A percentile compares a stretch with the other conserved stretches of the same genome.
These are phyloP conservation scores for Scolopax bukidnonensis DNA, from an alignment of 2,797 vertebrate species.

Conservation along the genomic window DNA sequence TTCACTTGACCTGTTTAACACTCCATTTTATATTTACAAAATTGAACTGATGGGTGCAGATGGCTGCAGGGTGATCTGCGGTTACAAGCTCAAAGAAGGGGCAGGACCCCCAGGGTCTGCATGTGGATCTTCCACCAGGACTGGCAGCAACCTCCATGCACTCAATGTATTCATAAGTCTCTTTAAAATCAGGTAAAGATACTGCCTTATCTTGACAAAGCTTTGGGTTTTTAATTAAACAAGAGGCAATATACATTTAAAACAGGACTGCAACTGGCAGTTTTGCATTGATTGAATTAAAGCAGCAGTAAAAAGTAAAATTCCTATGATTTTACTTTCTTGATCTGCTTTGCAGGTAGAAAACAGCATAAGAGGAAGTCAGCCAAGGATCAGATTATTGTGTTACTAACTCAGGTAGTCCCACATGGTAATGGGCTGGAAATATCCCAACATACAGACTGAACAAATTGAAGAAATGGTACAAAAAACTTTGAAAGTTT, in stretches of 20 bases:
- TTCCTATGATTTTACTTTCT: neutral
- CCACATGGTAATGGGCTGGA: fast-evolving
- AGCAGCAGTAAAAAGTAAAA: neutral
- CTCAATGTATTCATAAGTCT: fast-evolving
- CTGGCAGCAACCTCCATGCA: neutral
- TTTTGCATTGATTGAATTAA: neutral
- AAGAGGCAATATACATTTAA: neutral
- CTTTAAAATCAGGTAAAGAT: neutral
- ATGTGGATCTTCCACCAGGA: neutral
- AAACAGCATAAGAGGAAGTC: neutral
- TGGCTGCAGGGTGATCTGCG: neutral
- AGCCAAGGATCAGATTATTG: neutral
- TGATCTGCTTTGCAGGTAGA: neutral
- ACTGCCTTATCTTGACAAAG: neutral
- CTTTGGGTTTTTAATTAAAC: neutral
- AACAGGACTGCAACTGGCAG: neutral
- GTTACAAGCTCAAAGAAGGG: neutral
- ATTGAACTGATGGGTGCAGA: neutral
- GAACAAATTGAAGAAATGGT: neutral
- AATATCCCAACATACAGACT: neutral
- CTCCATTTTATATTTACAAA: neutral
- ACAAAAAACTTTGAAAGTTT: neutral
- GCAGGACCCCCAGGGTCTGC: neutral
- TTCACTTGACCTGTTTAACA: neutral
- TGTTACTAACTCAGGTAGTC: neutral